A percentile compares a stretch with the other conserved stretches of the same genome.
phyloP scores from a whole-genome alignment of 2,113 vertebrate species.

The Aptenodytes forsteri region DNA sequence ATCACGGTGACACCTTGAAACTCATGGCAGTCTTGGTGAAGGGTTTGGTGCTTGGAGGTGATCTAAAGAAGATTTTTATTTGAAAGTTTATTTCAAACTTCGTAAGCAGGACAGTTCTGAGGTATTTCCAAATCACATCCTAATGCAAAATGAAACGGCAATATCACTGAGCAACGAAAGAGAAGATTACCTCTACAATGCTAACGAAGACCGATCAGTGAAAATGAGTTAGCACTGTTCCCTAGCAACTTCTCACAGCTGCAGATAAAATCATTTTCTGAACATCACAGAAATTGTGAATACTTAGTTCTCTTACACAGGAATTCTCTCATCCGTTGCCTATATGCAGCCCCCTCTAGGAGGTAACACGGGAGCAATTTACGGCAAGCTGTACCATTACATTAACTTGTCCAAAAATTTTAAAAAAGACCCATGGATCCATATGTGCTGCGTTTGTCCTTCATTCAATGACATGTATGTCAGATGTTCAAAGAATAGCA shows the following conservation, averaged over 20 bases:
- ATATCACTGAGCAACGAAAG: background rate
- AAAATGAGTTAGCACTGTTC: conserved; percentile 18
- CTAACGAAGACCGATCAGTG: background rate
- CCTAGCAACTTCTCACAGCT: conserved; percentile 62
- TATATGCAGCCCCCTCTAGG: background rate
- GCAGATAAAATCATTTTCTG: conserved; percentile 34
- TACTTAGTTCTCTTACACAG: background rate
- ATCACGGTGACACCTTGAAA: fast-evolving
- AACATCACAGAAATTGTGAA: background rate
- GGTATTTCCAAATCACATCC: background rate
- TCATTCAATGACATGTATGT: background rate
- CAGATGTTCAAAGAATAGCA: background rate
- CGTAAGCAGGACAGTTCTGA: background rate
- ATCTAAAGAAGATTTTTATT: background rate
- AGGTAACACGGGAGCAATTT: background rate
- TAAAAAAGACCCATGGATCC: background rate
- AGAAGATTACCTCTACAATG: background rate
- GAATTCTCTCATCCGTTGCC: background rate
- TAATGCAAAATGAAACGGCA: background rate
- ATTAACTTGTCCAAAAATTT: background rate
- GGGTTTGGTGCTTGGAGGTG: too few species aligned
- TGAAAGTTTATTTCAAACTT: background rate
- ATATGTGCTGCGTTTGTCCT: background rate
- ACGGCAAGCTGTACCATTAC: background rate
- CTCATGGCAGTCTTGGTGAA: too few species aligned